Evolutionary conservation across 2,113 vertebrate species (phyloP).

Genomic region (Procapra przewalskii): DNA sequence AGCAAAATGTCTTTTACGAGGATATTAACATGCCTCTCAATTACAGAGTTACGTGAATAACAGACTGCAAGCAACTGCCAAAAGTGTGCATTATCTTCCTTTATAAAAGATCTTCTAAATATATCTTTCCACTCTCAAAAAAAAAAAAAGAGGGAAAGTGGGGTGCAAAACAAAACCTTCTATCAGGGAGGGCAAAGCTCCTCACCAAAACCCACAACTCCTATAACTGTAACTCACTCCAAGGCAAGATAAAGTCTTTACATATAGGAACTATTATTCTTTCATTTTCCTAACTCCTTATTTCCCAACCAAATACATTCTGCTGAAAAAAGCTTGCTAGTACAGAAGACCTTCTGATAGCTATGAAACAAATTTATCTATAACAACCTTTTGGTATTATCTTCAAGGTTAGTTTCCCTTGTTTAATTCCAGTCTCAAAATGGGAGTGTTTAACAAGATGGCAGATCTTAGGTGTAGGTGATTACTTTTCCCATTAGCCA

Average conservation of each 20-base stretch:
- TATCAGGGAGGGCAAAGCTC: neutral
- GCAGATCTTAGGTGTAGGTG: neutral
- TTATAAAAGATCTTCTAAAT: slow-evolving; percentile 27
- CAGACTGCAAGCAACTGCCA: slow-evolving; percentile 50
- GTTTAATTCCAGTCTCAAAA: neutral
- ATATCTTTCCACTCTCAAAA: neutral
- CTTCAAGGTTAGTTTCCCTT: neutral
- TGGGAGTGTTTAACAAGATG: neutral
- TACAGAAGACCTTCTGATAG: neutral
- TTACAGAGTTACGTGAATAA: slow-evolving; percentile 39
- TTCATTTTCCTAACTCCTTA: neutral
- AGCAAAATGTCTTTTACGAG: slow-evolving; percentile 36
- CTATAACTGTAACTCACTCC: neutral
- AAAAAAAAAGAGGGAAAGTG: neutral
- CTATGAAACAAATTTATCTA: neutral
- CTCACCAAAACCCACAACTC: neutral
- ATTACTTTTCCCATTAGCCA: neutral
- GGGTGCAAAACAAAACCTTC: neutral
- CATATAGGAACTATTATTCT: neutral
- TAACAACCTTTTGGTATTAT: neutral
- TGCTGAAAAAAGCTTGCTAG: neutral
- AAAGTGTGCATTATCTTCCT: neutral
- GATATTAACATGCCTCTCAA: slow-evolving; percentile 57
- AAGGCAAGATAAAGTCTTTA: slow-evolving; percentile 11
- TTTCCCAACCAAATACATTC: slow-evolving; percentile 28